These are phyloP conservation scores for Thripadectes ignobilis DNA, from an alignment of 2,797 vertebrate species.

Conservation along the genomic window DNA sequence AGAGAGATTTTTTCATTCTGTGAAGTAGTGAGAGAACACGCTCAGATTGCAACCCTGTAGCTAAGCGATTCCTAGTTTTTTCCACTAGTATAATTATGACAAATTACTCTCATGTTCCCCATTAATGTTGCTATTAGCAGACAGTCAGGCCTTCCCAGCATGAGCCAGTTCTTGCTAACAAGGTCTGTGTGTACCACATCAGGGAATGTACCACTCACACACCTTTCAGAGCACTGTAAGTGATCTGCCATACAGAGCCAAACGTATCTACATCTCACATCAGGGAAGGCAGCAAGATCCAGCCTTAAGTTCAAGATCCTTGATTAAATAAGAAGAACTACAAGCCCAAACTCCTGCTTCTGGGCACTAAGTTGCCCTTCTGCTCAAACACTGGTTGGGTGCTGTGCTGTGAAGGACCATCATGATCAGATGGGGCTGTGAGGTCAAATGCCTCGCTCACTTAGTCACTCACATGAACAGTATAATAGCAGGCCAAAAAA, in stretches of 20 bases:
- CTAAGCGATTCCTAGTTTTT: not conserved
- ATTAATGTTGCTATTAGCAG: not conserved
- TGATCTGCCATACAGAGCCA: not conserved
- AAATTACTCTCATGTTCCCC: not conserved
- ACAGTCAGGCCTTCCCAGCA: not conserved
- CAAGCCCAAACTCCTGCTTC: not conserved
- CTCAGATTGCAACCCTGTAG: not conserved
- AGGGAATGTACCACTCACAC: not conserved
- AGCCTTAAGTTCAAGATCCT: not conserved
- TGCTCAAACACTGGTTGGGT: accelerated
- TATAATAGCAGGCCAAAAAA: not conserved
- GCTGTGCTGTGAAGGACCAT: not conserved
- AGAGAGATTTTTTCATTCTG: not conserved
- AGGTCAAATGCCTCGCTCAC: not conserved
- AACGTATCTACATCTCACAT: not conserved
- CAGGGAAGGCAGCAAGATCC: not conserved
- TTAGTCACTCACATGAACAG: not conserved
- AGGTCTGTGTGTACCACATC: not conserved
- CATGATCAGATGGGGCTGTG: not conserved
- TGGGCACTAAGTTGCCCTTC: not conserved
- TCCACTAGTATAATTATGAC: not conserved
- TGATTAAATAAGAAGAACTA: not conserved
- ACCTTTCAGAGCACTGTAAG: not conserved
- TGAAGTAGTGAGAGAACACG: not conserved
- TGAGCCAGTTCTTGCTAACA: not conserved